These are phyloP conservation scores for Sisyra terminalis DNA, from an alignment of 2,888 invertebrate species.

Conservation along the genomic window DNA sequence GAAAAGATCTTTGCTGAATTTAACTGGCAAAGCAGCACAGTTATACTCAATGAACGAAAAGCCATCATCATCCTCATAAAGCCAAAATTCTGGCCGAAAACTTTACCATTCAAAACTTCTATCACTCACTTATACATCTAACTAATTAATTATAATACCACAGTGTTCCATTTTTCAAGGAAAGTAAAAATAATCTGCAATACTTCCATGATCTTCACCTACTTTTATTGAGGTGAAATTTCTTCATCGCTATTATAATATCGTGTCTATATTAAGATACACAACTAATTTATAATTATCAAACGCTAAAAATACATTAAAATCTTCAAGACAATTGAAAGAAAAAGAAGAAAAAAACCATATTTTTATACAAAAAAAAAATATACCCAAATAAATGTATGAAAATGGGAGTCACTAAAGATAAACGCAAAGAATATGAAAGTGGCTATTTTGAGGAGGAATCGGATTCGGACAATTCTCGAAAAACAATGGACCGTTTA, in stretches of 20 bases:
- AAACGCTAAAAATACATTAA: too few relatives aligned
- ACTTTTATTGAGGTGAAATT: conserved; percentile 4
- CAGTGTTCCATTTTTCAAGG: neutral
- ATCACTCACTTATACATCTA: too few relatives aligned
- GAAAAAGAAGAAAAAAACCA: too few relatives aligned
- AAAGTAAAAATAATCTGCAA: conserved; percentile 2
- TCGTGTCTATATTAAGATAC: too few relatives aligned
- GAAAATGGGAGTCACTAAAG: conserved; percentile 8
- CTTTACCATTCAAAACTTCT: too few relatives aligned
- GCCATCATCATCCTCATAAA: too few relatives aligned
- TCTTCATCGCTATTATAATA: too few relatives aligned
- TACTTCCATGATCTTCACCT: conserved; percentile 4
- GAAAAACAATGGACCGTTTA: conserved; percentile 3
- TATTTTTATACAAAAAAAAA: too few relatives aligned
- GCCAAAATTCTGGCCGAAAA: too few relatives aligned
- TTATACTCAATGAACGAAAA: neutral
- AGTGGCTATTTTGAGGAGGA: conserved; percentile 9
- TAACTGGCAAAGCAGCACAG: neutral
- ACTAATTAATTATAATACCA: too few relatives aligned
- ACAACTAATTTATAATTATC: too few relatives aligned
- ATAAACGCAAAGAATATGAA: conserved; percentile 8
- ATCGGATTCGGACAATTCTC: neutral
- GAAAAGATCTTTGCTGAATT: neutral
- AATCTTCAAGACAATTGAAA: too few relatives aligned
- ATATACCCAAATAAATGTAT: neutral